Base-by-base conservation (phyloP, 2,797 vertebrate species). In the Scolopax rusticola region DNA sequence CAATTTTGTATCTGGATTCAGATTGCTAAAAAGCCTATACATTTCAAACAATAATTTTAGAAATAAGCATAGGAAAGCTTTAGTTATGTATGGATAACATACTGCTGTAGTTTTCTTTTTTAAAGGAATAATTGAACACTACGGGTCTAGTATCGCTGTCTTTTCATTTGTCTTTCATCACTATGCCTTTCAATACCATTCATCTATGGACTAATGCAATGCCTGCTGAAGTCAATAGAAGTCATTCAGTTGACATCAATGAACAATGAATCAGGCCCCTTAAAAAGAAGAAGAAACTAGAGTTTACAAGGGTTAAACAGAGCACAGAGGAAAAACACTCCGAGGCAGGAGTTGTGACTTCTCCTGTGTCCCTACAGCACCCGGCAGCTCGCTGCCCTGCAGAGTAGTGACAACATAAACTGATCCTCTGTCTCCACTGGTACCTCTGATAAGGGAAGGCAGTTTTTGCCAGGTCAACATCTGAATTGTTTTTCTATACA, bases 81-180 rank as follows among this genome's bases (percentile, higher is more conserved):
- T 88, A 45, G 41, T 78, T 65, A 36, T 28, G 15, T 59, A 6
- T 60, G 51, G 74, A 77, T 38, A 73, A 53, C 7, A 5, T 60
- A 40, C 30, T 61, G 64, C 20, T 81, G 60, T 33, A 27, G 14
- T 18, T 76, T 60, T 80, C 17, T 28, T 59, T 73, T 85, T 83
- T 20, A 57, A 68, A 85, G 56, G 68, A 82, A 77, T 82, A 93
- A 60, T 74, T 94, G 84, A 94, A 90, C 53, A 21, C 84, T 80
- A 43, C 41, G 87, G 60, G 56, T 77, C 64, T 86, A 19, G 41
- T 82, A 84, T 87, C 83, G 50, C 82, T 93, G 81, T 90, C 78
- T 85, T 95, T 96, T 93, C 90, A 87, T 89, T 92, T 87, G 92
- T 96, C 93, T 96, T 94, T 95, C 95, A 85, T 96, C 92, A 85